A percentile compares a stretch with the other conserved stretches of the same genome.
phyloP scores from a whole-genome alignment of 2,888 invertebrate species.

The Labia minor region DNA sequence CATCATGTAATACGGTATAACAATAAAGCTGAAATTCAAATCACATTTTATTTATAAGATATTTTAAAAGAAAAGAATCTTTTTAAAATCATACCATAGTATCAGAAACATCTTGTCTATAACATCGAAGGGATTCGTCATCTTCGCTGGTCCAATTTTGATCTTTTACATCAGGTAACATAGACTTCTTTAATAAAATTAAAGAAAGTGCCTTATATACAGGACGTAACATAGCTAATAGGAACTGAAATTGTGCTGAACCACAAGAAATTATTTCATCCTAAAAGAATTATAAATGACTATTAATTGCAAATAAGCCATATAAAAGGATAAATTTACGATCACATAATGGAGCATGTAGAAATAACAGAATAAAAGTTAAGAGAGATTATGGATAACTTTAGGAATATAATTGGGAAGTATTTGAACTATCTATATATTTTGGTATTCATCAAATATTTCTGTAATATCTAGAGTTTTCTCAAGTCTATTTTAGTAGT shows the following conservation, averaged over 20 bases:
- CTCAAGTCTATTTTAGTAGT: no score
- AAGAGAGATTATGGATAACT: no score
- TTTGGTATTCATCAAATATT: no score
- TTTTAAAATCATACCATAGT: constrained; percentile 50
- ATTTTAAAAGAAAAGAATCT: background rate
- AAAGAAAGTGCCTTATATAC: constrained; percentile 68
- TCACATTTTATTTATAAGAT: constrained; percentile 18
- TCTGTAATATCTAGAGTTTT: no score
- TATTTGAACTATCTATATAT: no score
- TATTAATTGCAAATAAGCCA: no score
- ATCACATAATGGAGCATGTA: background rate
- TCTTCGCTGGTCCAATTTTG: constrained; percentile 64
- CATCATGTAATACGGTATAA: constrained; percentile 65
- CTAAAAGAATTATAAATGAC: constrained; percentile 20
- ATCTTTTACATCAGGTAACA: constrained; percentile 52
- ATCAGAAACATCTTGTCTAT: constrained; percentile 75
- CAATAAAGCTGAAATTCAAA: constrained; percentile 66
- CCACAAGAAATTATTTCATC: constrained; percentile 29
- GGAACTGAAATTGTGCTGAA: constrained; percentile 25
- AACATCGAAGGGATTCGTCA: constrained; percentile 74
- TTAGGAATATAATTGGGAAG: no score
- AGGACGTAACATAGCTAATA: constrained; percentile 52
- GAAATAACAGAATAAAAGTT: constrained; percentile 5
- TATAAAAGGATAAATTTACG: no score
- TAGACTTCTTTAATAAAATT: constrained; percentile 66